These are phyloP conservation scores for Zootermopsis nevadensis DNA, from an alignment of 2,888 invertebrate genomes.

Conservation along the genomic window DNA sequence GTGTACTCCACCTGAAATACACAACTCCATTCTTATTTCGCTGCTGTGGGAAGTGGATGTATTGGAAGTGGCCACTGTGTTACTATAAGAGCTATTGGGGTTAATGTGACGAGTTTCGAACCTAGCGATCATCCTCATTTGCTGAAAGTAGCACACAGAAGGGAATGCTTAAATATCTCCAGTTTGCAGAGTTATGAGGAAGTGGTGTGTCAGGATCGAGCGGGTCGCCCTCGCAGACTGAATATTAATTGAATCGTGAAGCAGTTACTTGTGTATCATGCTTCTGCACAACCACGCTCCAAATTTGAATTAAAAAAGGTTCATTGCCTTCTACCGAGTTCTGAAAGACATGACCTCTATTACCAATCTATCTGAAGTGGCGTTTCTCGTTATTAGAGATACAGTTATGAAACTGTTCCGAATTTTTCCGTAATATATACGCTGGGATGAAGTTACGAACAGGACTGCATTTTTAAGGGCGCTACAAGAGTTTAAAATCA, in stretches of 20 bases:
- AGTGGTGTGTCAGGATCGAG: neutral
- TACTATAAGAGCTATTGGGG: too few species aligned
- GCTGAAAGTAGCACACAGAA: neutral
- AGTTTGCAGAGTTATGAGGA: neutral
- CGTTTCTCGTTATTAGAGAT: neutral
- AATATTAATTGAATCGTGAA: neutral
- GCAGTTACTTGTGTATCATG: neutral
- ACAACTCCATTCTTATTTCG: too few species aligned
- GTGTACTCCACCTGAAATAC: too few species aligned
- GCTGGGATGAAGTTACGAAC: too few species aligned
- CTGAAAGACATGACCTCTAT: neutral
- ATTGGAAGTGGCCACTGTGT: too few species aligned
- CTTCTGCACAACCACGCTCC: neutral
- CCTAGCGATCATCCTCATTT: neutral
- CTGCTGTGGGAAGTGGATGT: too few species aligned
- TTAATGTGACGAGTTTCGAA: too few species aligned
- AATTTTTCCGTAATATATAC: too few species aligned
- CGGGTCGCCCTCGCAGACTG: neutral
- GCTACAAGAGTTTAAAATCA: too few species aligned
- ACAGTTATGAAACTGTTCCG: neutral
- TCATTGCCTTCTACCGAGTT: neutral
- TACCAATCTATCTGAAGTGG: neutral
- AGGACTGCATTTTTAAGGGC: too few species aligned
- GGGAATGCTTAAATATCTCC: neutral
- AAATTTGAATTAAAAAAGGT: neutral